Percentiles rank a stretch among this genome's conserved stretches.
Conservation (phyloP, 2,113 vertebrate genomes). For the Lepisosteus oculatus region DNA sequence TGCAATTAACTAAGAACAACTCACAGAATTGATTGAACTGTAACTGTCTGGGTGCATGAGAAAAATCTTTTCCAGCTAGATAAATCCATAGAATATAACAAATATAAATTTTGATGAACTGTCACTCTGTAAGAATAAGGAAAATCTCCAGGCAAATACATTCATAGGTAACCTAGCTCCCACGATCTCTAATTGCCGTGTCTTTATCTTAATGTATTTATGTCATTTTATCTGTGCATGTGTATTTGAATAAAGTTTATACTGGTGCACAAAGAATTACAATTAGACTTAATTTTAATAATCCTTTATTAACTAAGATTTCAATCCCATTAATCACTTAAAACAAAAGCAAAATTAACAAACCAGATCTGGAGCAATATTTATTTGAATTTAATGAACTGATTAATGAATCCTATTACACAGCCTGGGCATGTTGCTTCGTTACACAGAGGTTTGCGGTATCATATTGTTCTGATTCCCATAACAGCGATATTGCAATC, state of each 20-base stretch:
- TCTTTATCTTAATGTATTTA: no score
- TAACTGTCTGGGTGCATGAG: no score
- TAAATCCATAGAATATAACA: no score
- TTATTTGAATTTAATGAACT: slow-evolving; percentile 12
- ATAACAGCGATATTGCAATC: not conserved
- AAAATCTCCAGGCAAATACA: no score
- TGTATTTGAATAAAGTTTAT: not conserved
- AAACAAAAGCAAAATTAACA: slow-evolving; percentile 12
- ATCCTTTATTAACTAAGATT: not conserved
- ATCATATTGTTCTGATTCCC: not conserved
- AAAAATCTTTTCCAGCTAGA: no score
- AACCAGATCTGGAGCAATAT: slow-evolving; percentile 9
- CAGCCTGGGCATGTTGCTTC: slow-evolving; percentile 1
- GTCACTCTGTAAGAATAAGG: no score
- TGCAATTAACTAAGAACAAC: no score
- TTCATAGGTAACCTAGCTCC: no score
- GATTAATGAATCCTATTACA: slow-evolving; percentile 9
- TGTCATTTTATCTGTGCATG: no score
- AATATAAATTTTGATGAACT: no score
- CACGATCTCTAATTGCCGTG: no score
- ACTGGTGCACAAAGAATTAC: not conserved
- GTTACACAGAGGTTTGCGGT: not conserved
- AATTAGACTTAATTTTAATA: not conserved
- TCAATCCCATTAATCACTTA: not conserved
- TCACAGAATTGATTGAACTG: no score